Evolutionary conservation across 2,113 vertebrate species (phyloP), one percentile per base, ranked within the genome.

Genomic region (Aramus guarauna): DNA sequence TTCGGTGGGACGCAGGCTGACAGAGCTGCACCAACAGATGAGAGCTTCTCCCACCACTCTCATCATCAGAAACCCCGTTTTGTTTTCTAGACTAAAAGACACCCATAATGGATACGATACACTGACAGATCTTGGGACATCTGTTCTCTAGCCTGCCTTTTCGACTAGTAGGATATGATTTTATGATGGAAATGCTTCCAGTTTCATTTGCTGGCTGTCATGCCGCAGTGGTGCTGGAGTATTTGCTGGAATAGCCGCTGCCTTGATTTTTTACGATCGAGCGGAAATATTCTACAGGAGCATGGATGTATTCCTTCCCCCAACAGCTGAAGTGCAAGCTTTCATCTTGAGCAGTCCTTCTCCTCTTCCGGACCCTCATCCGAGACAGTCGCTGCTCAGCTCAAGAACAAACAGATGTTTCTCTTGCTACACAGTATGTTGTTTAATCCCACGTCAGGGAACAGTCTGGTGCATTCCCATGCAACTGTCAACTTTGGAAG

Each of bases 371-470:
- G 94, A 91, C 79, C 88, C 85, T 94, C 83, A 36, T 26, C 64
- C 1, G 10, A 95, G 91, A 66, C 24, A 27, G 71, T 59, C 2
- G 4, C 92, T 86, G 94, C 76, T 94, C 92, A 92, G 60, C 88
- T 88, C 73, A 18, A 92, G 92, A 94, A 89, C 83, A 96, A 97
- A 58, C 94, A 94, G 95, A 92, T 96, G 95, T 96, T 95, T 81
- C 78, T 92, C 88, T 71, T 94, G 85, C 68, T 84, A 27, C 83
- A 67, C 85, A 86, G 82, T 60, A n/a, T 81, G 94, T 82, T 94
- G 85, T 96, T 95, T 78, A 95, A 95, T 91, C 83, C 94, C 92
- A 87, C 8, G 27, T 36, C 91, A 84, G 88, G 82, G 79, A 95
- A 56, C 83, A 87, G 79, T 45, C 92, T 94, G 91, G 23, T 89